phyloP scores from a whole-genome alignment of 1,140 invertebrate genomes.

The Ceratoteleas bidentatus region DNA sequence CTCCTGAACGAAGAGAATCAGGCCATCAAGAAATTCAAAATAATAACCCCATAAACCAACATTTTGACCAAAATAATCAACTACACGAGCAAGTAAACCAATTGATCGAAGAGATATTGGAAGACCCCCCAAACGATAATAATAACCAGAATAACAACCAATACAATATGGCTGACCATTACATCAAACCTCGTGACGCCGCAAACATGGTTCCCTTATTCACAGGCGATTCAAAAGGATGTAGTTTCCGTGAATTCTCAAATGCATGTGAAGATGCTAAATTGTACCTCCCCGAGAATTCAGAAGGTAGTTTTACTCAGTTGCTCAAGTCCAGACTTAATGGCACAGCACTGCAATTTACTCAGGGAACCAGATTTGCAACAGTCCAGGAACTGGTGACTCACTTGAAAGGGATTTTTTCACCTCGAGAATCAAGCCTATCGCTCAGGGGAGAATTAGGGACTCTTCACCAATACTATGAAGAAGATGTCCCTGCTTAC shows the following conservation, averaged over 20 bases:
- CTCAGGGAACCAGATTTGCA: neutral
- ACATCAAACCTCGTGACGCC: neutral
- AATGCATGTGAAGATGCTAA: slow-evolving; percentile 11
- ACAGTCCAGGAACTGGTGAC: neutral
- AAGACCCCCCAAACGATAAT: too few species aligned
- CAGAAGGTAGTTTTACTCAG: neutral
- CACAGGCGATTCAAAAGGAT: neutral
- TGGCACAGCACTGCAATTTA: neutral
- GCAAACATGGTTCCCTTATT: slow-evolving; percentile 5
- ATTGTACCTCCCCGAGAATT: neutral
- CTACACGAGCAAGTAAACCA: too few species aligned
- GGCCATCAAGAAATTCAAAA: too few species aligned
- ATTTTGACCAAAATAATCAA: too few species aligned
- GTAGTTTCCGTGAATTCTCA: slow-evolving; percentile 2
- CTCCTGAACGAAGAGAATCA: too few species aligned
- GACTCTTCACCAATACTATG: slow-evolving; percentile 10
- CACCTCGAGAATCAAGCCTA: slow-evolving; percentile 9
- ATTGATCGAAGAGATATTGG: too few species aligned
- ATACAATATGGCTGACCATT: neutral
- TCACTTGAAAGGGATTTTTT: slow-evolving; percentile 9
- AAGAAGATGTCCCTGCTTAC: slow-evolving; percentile 27
- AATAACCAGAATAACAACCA: too few species aligned
- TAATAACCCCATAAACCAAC: too few species aligned
- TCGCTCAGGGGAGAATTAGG: slow-evolving; percentile 15
- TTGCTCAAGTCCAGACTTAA: slow-evolving; percentile 3